phyloP scores from a whole-genome alignment of 1,140 invertebrate species.

The Patella vulgata region DNA sequence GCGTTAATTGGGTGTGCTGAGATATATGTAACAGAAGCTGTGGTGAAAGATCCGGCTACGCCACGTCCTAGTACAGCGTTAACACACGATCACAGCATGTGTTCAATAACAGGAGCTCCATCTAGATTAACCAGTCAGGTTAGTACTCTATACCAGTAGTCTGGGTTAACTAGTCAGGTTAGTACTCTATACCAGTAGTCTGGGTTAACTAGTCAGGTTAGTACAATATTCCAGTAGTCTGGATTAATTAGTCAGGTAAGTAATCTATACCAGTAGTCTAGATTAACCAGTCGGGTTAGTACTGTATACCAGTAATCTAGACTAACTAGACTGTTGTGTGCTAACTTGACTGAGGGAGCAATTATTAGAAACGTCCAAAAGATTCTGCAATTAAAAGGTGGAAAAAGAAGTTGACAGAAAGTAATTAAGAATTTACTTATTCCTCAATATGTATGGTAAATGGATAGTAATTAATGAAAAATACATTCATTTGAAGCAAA shows the following conservation, averaged over 20 bases:
- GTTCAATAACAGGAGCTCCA: slow-evolving; percentile 53
- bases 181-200: not conserved
- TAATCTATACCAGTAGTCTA: not conserved
- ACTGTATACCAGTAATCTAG: too few species aligned
- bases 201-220: slow-evolving; percentile 54
- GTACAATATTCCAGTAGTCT: not conserved
- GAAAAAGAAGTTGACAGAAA: too few species aligned
- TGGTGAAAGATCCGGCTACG: slow-evolving; percentile 61
- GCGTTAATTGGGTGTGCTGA: slow-evolving; percentile 65
- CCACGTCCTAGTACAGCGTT: slow-evolving; percentile 53
- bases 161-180: slow-evolving; percentile 54
- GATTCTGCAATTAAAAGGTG: too few species aligned
- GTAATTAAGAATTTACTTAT: too few species aligned
- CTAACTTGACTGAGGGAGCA: too few species aligned
- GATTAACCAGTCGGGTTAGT: too few species aligned
- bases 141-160: not conserved
- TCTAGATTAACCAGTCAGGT: slow-evolving; percentile 58
- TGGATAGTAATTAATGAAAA: too few species aligned
- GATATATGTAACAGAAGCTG: slow-evolving; percentile 59
- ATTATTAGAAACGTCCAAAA: too few species aligned
- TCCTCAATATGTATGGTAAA: too few species aligned
- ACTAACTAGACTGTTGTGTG: too few species aligned
- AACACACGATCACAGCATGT: slow-evolving; percentile 57
- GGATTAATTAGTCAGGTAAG: slow-evolving; percentile 54
- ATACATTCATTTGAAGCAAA: too few species aligned